Base-by-base conservation (phyloP, 92 coral and sea anemone genomes). In the Epizoanthus scotinus region DNA sequence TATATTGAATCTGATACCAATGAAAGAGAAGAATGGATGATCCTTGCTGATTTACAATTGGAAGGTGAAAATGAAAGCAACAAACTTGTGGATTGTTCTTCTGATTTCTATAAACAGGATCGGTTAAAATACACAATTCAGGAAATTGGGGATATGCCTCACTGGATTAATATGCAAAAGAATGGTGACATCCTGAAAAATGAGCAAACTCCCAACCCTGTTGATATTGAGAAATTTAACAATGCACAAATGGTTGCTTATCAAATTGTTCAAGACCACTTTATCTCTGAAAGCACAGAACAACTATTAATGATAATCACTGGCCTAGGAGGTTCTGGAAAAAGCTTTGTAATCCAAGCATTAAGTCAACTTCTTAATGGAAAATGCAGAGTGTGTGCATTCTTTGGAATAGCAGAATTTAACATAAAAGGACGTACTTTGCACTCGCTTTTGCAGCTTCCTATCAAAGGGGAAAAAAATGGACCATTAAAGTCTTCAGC, bases 271-370 rank as follows among this genome's bases (percentile, higher is more conserved):
- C 24, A 78, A 15, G 17, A 79, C 1, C 85, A 85, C 72, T 85
- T 49, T 38, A 27, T 58, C 8, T 19, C 52, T 40, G 47, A 28
- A 9, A 14, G 26, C 12, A 8, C 61, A 29, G 64, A 83, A n/a
- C 89, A 74, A 14, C 78, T 88, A 6, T 42, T 88, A 3, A 49
- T 88, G 73, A 81, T 89, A 21, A 70, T 85, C 2, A 85, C 61
- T 34, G 87, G 89, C n/a, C 27, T 67, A 56, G 87, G 84, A 0
- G 89, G 86, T 8, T 84, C 92, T 7, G 92, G 89, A 17, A 89
- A 89, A 44, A 89, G 92, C 42, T 85, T 73, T 68, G 83, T 85
- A 2, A 88, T 85, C 7, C 78, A 78, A 49, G 86, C 89, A 72
- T 13, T 89, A 2, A 82, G 65, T 24, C 36, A 69, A 19, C 70